Base-by-base conservation (phyloP, 2,113 vertebrate genomes). In the Microcebus griseorufus region DNA sequence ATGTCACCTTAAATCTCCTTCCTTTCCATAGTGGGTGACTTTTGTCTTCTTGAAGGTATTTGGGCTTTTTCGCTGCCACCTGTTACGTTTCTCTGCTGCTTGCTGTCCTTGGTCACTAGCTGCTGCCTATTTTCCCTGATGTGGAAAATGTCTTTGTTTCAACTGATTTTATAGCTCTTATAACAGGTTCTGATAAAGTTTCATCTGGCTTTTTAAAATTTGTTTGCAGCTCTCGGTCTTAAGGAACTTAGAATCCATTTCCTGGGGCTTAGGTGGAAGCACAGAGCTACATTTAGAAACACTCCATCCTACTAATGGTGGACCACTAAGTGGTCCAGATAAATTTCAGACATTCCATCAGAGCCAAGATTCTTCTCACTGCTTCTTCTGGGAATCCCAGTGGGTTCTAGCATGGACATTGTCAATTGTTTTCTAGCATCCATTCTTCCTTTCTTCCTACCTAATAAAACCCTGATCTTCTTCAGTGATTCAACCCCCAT, bases 161-260 rank as follows among this genome's bases (percentile, higher is more conserved):
- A 78, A 27, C 17, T n/a, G 45, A 92, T 53, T 92, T 86, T 83
- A 73, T 14, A 72, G 12, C 6, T 65, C 20, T 67, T 62, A 9
- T 17, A 60, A 64, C 12, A 82, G 55, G n/a, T 48, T 48, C 69
- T 81, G n/a, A 62, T 78, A 80, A 94, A 51, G 23, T 65, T 93
- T 95, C 65, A 76, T 69, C 69, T 45, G 65, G 39, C 37, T 86
- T 10, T 73, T 86, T 58, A 88, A 69, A 42, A 51, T 86, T 88
- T 95, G 60, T 85, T 65, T 86, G 72, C 55, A 91, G 2, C 5
- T 20, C 6, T 93, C 34, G 78, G 34, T 85, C 32, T 91, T 27
- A 62, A 60, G 65, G 64, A 90, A 87, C 13, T 34, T 93, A 88
- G 55, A 96, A 94, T 88, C 48, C 58, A 25, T 64, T 83, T 83